These are phyloP conservation scores for Montipora capricornis DNA, from an alignment of 64 coral and sea anemone species.

Conservation along the genomic window DNA sequence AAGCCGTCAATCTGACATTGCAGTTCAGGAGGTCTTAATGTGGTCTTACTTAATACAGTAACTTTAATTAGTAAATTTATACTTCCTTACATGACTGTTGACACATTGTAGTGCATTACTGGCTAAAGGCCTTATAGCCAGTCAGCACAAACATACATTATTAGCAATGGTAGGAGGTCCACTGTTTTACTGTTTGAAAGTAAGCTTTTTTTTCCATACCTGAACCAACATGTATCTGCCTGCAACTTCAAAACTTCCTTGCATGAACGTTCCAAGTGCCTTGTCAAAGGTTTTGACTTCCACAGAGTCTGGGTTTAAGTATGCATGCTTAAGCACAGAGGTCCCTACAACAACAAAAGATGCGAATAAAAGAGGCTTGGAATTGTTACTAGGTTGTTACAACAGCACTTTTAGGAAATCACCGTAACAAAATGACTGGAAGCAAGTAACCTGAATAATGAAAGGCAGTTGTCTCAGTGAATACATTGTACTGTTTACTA, in stretches of 20 bases:
- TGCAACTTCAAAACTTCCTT: neutral
- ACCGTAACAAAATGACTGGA: neutral
- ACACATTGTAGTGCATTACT: too few species aligned
- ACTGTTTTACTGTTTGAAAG: too few species aligned
- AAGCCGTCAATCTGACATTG: too few species aligned
- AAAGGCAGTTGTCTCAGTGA: too few species aligned
- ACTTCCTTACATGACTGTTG: too few species aligned
- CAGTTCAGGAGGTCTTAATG: too few species aligned
- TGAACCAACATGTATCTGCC: constrained; percentile 57
- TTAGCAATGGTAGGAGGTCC: neutral
- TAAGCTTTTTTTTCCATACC: neutral
- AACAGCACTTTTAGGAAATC: neutral
- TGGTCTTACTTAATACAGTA: too few species aligned
- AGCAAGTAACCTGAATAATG: too few species aligned
- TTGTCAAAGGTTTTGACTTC: constrained; percentile 20
- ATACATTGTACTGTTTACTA: too few species aligned
- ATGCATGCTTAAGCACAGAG: constrained; percentile 16
- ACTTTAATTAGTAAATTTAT: too few species aligned
- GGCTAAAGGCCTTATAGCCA: too few species aligned
- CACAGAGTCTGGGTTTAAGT: neutral
- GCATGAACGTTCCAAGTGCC: neutral
- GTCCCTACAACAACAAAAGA: constrained; percentile 6
- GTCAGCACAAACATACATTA: neutral
- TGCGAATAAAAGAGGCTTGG: neutral
- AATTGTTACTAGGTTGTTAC: neutral